Base-by-base conservation (phyloP, 2,888 invertebrate species). In the Amphipoea oculea region DNA sequence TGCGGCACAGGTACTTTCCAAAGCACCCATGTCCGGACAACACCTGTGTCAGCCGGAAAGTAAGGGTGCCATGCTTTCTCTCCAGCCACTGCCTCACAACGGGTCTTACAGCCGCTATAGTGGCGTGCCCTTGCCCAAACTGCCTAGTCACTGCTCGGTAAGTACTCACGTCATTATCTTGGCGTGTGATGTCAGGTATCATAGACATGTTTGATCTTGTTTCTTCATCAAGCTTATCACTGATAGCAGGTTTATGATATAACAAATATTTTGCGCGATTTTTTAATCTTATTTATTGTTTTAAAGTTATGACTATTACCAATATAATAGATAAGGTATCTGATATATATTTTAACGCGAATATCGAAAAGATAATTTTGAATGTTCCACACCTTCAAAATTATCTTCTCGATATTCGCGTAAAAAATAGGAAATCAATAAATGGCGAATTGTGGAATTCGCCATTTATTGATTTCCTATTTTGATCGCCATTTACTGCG, bases 211-310 rank as follows among this genome's bases (percentile, higher is more conserved):
- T 48, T 45, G 14, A 40, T 48, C 71, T 78, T 82, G 71, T 57
- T 20, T 57, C 20, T 63, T 78, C 1, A 67, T 57, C 40, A 72
- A 7, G 14, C 54, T 63, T 78, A 23, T 63, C 48, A 77, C 12
- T 48, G 54, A 83, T 83, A 78, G 71, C 12, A 36, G 20, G 11
- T 45, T 40, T n/a, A 67, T 40, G 20, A 54, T 54, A 45, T 20
- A 42, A 48, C 23, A 67, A 20, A 67, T 54, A 42, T 82, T 62
- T 45, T 7, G 20, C 6, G 17, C 14, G 14, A 62, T 40, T 54
- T 7, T 12, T 54, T 82, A 48, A 78, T 80, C 63, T 63, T 77
- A 62, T 63, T 68, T 68, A 29, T 80, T 69, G 7, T 69, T 83
- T 42, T 51, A 36, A 76, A 77, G 77, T 83, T 57, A 76, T 40